Evolutionary conservation across 2,113 vertebrate genomes (phyloP).

Genomic region (Hydrochoerus hydrochaeris): DNA sequence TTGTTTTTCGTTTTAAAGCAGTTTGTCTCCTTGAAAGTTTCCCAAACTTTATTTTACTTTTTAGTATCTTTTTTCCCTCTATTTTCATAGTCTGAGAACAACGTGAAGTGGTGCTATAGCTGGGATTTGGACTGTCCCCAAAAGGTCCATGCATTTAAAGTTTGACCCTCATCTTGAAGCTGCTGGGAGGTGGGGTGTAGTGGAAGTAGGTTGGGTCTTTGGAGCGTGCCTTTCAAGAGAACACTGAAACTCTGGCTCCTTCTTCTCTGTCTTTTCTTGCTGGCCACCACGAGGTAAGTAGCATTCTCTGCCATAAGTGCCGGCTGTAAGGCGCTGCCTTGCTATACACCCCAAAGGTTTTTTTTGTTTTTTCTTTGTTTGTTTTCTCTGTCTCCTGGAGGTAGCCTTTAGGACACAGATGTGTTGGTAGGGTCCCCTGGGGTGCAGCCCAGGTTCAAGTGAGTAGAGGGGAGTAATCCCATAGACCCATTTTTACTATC

Average conservation of each 20-base stretch:
- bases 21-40: not conserved
- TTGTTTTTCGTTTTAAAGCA: not conserved
- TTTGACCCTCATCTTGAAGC: not conserved
- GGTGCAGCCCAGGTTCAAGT: not conserved
- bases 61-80: not conserved
- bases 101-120: not conserved
- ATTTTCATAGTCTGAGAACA: slow-evolving; percentile 35
- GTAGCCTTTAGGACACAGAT: not conserved
- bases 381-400: not conserved
- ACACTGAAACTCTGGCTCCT: not conserved
- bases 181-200: too few species aligned
- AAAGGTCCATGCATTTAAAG: not conserved
- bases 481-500: not conserved
- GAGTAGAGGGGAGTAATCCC: not conserved
- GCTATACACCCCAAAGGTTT: not conserved
- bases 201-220: not conserved
- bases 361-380: not conserved
- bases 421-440: not conserved
- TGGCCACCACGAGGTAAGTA: not conserved
- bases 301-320: too few species aligned
- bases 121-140: not conserved
- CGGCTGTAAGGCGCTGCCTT: not conserved
- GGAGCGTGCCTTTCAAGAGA: not conserved
- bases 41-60: not conserved
- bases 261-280: not conserved